phyloP scores from a whole-genome alignment of 2,113 vertebrate species.

The Ellobius talpinus region DNA sequence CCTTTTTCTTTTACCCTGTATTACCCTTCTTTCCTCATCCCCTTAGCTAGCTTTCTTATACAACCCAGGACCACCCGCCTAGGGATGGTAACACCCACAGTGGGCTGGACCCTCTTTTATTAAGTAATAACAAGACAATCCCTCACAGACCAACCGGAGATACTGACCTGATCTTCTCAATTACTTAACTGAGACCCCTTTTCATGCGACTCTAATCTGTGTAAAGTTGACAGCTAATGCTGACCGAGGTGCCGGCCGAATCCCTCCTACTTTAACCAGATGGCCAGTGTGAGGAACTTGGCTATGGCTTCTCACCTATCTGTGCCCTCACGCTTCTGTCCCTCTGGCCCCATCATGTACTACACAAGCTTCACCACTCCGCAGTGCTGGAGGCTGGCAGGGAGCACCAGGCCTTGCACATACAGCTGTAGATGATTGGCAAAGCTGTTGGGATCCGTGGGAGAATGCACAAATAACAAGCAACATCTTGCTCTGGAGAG shows the following conservation, averaged over 20 bases:
- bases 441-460: not conserved
- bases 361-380: not conserved
- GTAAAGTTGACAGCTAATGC: too few species aligned
- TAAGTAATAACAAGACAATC: not conserved
- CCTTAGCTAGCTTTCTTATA: not conserved
- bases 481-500: not conserved
- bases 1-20: too few species aligned
- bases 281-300: not conserved
- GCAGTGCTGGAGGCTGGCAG: not conserved
- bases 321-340: not conserved
- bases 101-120: not conserved
- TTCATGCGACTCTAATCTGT: not conserved
- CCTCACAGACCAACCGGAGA: not conserved
- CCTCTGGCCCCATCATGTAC: not conserved
- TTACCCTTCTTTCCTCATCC: not conserved
- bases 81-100: not conserved
- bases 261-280: not conserved
- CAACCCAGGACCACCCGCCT: not conserved
- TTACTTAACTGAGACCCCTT: not conserved
- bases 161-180: not conserved
- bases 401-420: not conserved
- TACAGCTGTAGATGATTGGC: not conserved
- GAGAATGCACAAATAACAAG: not conserved
- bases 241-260: not conserved
- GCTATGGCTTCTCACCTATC: not conserved